phyloP scores from a whole-genome alignment of 2,797 vertebrate species.

The Rhinichthys osculus region DNA sequence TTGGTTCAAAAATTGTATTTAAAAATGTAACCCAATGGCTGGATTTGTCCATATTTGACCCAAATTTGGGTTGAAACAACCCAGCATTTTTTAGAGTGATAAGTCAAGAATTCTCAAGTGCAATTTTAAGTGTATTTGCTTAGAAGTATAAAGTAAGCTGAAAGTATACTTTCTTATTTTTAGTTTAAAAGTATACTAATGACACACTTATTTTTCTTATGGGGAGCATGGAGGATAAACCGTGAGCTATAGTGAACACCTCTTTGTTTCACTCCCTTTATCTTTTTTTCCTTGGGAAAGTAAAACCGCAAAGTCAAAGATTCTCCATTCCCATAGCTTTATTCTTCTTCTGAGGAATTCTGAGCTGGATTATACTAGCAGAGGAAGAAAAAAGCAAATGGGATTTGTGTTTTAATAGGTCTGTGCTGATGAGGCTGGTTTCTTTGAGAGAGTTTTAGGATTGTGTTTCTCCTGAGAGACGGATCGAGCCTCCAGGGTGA shows the following conservation, averaged over 20 bases:
- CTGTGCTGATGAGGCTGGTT: conserved; percentile 50
- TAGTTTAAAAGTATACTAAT: too few relatives aligned
- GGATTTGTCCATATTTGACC: too few relatives aligned
- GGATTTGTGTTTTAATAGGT: conserved; percentile 49
- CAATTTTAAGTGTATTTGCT: too few relatives aligned
- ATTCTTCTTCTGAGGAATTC: conserved; percentile 6
- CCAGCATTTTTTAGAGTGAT: not conserved
- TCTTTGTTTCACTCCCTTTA: not conserved
- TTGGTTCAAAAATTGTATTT: too few relatives aligned
- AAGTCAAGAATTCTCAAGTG: not conserved
- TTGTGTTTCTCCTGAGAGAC: conserved; percentile 33
- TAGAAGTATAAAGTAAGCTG: not conserved
- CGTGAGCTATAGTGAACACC: not conserved
- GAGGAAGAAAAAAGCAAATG: conserved; percentile 21
- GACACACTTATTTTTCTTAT: not conserved
- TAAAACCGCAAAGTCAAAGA: conserved; percentile 49
- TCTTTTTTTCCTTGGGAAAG: conserved; percentile 23
- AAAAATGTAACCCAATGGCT: too few relatives aligned
- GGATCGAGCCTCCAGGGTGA: conserved; percentile 13
- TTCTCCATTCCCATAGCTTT: conserved; percentile 31
- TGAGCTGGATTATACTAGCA: conserved; percentile 23
- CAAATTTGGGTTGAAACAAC: too few relatives aligned
- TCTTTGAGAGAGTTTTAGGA: conserved; percentile 35
- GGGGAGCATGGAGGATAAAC: not conserved
- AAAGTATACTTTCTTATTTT: not conserved